A percentile compares a stretch with the other conserved stretches of the same genome.
phyloP scores from a whole-genome alignment of 2,797 vertebrate species.

The Liasis olivaceus region DNA sequence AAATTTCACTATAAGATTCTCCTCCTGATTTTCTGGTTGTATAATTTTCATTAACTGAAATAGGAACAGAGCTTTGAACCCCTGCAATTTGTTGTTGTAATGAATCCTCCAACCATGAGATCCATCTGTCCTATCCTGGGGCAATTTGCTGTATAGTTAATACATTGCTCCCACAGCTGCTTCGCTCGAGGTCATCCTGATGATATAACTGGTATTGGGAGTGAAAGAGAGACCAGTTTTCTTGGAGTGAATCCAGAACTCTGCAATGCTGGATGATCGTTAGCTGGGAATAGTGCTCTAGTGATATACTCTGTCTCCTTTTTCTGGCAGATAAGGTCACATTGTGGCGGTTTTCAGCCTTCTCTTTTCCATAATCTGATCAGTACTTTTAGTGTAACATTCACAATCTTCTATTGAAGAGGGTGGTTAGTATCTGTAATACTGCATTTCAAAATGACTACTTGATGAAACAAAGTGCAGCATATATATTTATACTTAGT shows the following conservation, averaged over 20 bases:
- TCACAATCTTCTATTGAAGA: background rate
- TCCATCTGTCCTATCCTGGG: constrained; percentile 7
- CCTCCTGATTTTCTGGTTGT: background rate
- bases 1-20: background rate
- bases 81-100: background rate
- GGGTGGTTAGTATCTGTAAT: background rate
- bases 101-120: constrained; percentile 11
- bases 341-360: background rate
- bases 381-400: constrained; percentile 11
- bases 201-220: constrained; percentile 23
- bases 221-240: background rate
- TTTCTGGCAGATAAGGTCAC: constrained; percentile 30
- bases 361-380: constrained; percentile 9
- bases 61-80: background rate
- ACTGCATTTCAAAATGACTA: background rate
- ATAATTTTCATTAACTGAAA: constrained; percentile 13
- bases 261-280: constrained; percentile 14
- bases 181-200: constrained; percentile 2
- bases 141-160: background rate
- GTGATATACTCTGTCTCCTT: constrained; percentile 14
- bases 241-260: constrained; percentile 22
- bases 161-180: background rate
- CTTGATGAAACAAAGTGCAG: background rate
- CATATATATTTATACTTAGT: background rate
- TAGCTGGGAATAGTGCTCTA: constrained; percentile 10